Evolutionary conservation across 2,888 invertebrate species (phyloP).

Genomic region (Fragum whitleyi): DNA sequence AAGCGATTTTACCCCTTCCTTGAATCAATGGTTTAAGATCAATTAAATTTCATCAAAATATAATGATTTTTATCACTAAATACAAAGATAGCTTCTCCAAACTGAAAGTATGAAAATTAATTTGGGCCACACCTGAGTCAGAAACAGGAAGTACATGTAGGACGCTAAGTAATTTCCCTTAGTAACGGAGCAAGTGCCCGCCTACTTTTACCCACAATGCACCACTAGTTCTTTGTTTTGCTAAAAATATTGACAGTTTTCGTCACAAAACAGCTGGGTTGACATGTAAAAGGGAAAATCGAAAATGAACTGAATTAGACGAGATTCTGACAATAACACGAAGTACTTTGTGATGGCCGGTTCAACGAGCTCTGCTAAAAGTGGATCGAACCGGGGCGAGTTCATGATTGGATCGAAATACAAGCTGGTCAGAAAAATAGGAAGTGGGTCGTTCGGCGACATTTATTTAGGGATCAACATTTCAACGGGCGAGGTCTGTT

Average conservation of each 20-base stretch:
- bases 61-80: not conserved
- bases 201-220: conserved; percentile 62
- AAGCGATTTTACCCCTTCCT: not conserved
- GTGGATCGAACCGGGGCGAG: conserved; percentile 76
- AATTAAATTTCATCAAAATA: no score
- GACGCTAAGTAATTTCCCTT: conserved; percentile 51
- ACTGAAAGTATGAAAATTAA: no score
- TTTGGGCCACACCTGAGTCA: conserved; percentile 43
- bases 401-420: conserved; percentile 84
- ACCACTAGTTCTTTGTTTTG: conserved; percentile 55
- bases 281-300: conserved; percentile 52
- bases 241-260: conserved; percentile 51
- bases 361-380: conserved; percentile 65
- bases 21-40: not conserved
- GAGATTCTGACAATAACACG: not conserved
- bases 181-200: conserved; percentile 63
- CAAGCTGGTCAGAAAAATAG: conserved; percentile 84
- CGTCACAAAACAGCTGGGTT: conserved; percentile 37
- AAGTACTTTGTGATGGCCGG: conserved; percentile 30
- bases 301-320: conserved; percentile 19
- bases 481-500: conserved; percentile 83
- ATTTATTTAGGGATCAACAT: conserved; percentile 84
- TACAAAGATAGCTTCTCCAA: not conserved
- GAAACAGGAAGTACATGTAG: conserved; percentile 43
- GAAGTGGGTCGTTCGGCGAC: conserved; percentile 85